Evolutionary conservation across 2,888 invertebrate genomes (phyloP).

Genomic region (Cataglyphis rosenhaueri): DNA sequence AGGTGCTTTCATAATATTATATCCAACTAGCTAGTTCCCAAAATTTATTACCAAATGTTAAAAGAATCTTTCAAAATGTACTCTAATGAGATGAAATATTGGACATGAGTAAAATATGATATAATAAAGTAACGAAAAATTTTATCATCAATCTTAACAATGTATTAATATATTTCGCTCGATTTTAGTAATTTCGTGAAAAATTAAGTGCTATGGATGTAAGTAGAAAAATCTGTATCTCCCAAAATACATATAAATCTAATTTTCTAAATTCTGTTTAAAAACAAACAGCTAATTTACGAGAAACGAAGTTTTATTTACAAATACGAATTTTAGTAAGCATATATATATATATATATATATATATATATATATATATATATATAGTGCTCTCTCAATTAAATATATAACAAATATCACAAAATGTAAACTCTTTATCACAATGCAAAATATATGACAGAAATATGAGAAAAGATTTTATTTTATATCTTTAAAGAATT

Average conservation of each 20-base stretch:
- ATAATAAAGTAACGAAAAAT: slow-evolving; percentile 11
- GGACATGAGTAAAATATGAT: slow-evolving; percentile 15
- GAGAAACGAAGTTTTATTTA: not conserved
- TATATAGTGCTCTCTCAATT: slow-evolving; percentile 12
- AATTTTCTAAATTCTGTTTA: slow-evolving; percentile 6
- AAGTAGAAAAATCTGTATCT: slow-evolving; percentile 17
- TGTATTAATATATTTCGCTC: not conserved
- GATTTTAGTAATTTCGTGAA: slow-evolving; percentile 13
- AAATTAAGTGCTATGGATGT: not conserved
- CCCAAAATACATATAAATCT: not conserved
- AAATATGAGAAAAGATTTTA: slow-evolving; percentile 25
- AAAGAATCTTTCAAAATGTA: slow-evolving; percentile 21
- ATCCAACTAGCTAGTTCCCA: not conserved
- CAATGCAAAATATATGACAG: slow-evolving; percentile 32
- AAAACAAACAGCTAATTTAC: not conserved
- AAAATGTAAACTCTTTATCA: slow-evolving; percentile 32
- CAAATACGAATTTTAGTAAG: not conserved
- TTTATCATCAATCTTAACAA: not conserved
- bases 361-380: too few relatives aligned
- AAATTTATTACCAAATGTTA: not conserved
- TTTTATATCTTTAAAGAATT: slow-evolving; percentile 42
- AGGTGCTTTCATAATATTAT: slow-evolving; percentile 51
- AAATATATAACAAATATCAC: slow-evolving; percentile 39
- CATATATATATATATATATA: too few relatives aligned
- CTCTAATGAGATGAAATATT: slow-evolving; percentile 28